Evolutionary conservation across 2,113 vertebrate species (phyloP), one percentile per base, ranked within the genome.

Genomic region (Epinephelus fuscoguttatus): DNA sequence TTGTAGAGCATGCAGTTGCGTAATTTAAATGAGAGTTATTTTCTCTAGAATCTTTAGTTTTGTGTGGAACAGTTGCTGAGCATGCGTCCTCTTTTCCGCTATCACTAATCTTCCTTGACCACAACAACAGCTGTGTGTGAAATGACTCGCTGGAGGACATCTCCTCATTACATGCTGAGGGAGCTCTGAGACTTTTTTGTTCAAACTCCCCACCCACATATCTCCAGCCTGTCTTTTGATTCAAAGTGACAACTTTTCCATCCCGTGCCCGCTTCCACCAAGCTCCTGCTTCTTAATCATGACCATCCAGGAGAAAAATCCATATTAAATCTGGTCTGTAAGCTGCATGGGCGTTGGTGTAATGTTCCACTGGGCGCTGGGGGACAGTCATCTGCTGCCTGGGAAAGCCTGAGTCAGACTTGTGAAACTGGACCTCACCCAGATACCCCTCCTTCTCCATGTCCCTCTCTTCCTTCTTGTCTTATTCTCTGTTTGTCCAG

Each of bases 351-450:
- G 89, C 76, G 82, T 89, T 83, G 72, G 61, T 84, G 76, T 68
- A 81, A 57, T 0, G 69, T 81, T 88, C 75, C 76, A 68, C 80
- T 17, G 76, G 75, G 63, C 49, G 9, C 64, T 64, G 49, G 55
- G 81, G 83, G 82, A 85, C 72, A 45, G 47, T 5, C 70, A 82
- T 82, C 77, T 62, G 57, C 45, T 82, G 56, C 78, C 86, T 79
- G 90, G 90, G 88, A 92, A 91, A 92, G 77, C 87, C 85, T 91
- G 90, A 93, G 92, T 91, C 91, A 94, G 90, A 84, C 69, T 71
- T 33, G 30, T 67, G 86, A 84, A 81, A 89, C 76, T 56, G 61
- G 67, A 90, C 75, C 74, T 86, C 81, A 70, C 67, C 75, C 87
- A 64, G 50, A 60, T 53, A 37, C 53, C 19, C 71, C 63, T 69